Evolutionary conservation across 2,797 vertebrate genomes (phyloP), one percentile per base, ranked within the genome.

Genomic region (Champsocephalus gunnari): DNA sequence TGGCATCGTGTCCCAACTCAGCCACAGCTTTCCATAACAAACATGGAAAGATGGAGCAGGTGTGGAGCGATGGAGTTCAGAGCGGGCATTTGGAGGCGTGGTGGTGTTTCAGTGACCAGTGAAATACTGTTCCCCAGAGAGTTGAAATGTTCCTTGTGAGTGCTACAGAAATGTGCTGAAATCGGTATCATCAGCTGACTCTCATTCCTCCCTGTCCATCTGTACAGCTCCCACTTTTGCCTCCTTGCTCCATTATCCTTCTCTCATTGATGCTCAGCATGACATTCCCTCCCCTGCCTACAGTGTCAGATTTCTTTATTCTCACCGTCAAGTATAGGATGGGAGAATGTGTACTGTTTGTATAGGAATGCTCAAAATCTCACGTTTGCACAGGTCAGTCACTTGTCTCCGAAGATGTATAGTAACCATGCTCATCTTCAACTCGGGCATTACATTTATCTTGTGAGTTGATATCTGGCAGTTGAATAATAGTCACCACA

Each of bases 11-110:
- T 75, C 50, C 32, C 28, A 59, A 43, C 41, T 48, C 12, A 12
- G 47, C 14, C 44, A 9, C 10, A 54, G 49, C 50, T 74, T 44
- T 73, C 14, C 28, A 41, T 7, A 50, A 49, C 67, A 51, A 45
- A 12, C 12, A 48, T 43, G 34, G 44, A 48, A 53, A 57, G 48
- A 19, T 59, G 50, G 63, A 62, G 58, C 2, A 69, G 38, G 28
- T 69, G 54, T 66, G 41, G 60, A 71, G 65, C 68, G 73, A 53
- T 71, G 73, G 51, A 77, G 80, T 77, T 82, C 74, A 38, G 56
- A 59, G 61, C 9, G 16, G 66, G 19, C 71, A 66, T 54, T 58
- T 75, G 73, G 41, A 69, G 51, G 21, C n/a, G 4, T 21, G 44
- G 19, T 43, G 49, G 34, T 48, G 55, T 69, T 79, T 77, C 70